Conservation (phyloP, 2,797 vertebrate genomes). For the Sebastes variabilis region DNA sequence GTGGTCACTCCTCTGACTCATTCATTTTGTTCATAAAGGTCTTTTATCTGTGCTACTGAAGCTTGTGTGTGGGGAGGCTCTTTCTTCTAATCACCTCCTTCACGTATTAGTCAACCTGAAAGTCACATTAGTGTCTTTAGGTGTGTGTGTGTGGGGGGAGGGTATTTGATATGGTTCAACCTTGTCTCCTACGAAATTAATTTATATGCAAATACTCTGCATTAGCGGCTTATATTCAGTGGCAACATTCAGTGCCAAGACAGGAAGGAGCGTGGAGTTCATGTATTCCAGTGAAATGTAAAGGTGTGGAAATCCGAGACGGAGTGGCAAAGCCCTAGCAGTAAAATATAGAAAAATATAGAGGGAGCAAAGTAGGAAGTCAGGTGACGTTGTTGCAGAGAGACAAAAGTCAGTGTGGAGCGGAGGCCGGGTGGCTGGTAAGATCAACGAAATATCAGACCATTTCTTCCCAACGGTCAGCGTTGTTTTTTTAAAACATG, state of each 20-base stretch:
- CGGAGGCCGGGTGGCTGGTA: too few species aligned
- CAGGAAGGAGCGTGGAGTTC: neutral
- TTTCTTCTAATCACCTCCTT: slow-evolving; percentile 24
- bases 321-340: neutral
- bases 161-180: neutral
- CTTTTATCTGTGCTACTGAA: neutral
- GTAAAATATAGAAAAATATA: neutral
- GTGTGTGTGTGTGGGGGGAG: neutral
- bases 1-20: slow-evolving; percentile 62
- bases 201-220: neutral
- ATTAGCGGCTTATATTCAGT: neutral
- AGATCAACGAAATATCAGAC: neutral
- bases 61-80: neutral
- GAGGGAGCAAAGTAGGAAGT: neutral
- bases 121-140: neutral
- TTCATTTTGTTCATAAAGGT: slow-evolving; percentile 37
- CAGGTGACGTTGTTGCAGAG: neutral
- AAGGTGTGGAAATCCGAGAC: neutral
- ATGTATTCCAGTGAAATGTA: neutral
- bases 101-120: slow-evolving; percentile 33
- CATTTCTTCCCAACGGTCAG: neutral
- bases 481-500: neutral
- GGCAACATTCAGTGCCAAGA: neutral
- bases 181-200: neutral
- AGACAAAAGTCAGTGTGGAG: neutral